Percentiles rank a stretch among this genome's conserved stretches.
phyloP scores from a whole-genome alignment of 2,797 vertebrate species.

The Acanthurus leucopareius region DNA sequence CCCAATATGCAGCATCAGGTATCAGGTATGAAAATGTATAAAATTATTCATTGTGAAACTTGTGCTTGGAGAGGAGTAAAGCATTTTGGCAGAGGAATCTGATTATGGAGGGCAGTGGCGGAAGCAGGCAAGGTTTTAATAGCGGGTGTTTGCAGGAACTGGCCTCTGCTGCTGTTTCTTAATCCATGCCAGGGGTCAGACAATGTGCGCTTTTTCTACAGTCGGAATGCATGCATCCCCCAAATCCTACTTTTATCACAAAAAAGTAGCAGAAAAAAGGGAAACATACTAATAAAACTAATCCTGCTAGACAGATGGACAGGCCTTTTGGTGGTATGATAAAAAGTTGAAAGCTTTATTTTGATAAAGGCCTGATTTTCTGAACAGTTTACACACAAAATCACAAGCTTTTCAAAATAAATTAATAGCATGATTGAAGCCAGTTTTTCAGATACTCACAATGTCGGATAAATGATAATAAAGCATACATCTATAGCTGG shows the following conservation, averaged over 20 bases:
- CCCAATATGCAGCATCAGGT: conserved; percentile 19
- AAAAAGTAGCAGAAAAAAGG: conserved; percentile 43
- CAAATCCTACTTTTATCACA: conserved; percentile 49
- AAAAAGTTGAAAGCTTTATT: conserved; percentile 22
- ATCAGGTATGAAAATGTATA: conserved; percentile 16
- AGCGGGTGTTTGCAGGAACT: conserved; percentile 49
- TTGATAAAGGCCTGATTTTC: conserved; percentile 31
- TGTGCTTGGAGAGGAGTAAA: conserved; percentile 45
- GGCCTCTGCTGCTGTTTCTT: conserved; percentile 35
- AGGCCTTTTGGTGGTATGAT: conserved; percentile 22
- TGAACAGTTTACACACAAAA: conserved; percentile 15
- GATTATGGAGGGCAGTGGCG: conserved; percentile 38
- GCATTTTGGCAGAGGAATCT: conserved; percentile 57
- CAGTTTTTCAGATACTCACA: conserved; percentile 1
- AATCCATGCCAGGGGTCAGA: conserved; percentile 64
- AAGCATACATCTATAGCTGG: neutral
- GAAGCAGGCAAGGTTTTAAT: conserved; percentile 45
- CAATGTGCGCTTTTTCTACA: conserved; percentile 28
- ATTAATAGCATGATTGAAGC: conserved; percentile 1
- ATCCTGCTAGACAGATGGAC: conserved; percentile 53
- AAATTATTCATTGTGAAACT: conserved; percentile 46
- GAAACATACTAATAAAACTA: conserved; percentile 42
- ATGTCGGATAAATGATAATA: conserved; percentile 16
- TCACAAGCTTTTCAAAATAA: conserved; percentile 1
- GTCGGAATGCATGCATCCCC: conserved; percentile 10